A percentile compares a stretch with the other conserved stretches of the same genome.
Conservation (phyloP, 2,113 vertebrate genomes). For the Fulmarus glacialis region DNA sequence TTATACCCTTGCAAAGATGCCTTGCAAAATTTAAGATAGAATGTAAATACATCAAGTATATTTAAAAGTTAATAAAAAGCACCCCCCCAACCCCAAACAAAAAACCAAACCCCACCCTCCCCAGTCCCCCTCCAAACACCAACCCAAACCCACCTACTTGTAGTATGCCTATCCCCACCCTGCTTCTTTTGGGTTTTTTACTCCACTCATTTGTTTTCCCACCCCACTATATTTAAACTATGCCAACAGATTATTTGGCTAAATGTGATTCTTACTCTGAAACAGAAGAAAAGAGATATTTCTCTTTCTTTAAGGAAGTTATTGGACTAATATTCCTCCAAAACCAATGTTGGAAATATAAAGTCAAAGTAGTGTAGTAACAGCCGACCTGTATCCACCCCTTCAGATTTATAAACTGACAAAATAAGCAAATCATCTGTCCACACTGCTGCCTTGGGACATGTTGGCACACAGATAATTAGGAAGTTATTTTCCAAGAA, state of each 20-base stretch:
- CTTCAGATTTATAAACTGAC: not conserved
- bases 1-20: not conserved
- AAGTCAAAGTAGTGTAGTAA: not conserved
- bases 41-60: not conserved
- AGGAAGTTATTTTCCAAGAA: not conserved
- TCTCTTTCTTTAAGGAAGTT: not conserved
- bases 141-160: not conserved
- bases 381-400: not conserved
- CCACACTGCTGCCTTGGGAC: not conserved
- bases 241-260: not conserved
- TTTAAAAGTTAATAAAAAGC: not conserved
- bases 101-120: not conserved
- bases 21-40: not conserved
- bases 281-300: not conserved
- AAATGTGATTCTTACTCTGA: not conserved
- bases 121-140: not conserved
- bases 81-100: accelerated
- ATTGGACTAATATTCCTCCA: not conserved
- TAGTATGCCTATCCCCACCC: not conserved
- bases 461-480: not conserved
- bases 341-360: not conserved
- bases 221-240: not conserved
- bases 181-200: not conserved
- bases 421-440: not conserved
- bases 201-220: not conserved